A percentile compares a stretch with the other conserved stretches of the same genome.
Evolutionary conservation across 53 echinoderm and acorn worm species (phyloP).

Genomic region (Stichopus horrens): DNA sequence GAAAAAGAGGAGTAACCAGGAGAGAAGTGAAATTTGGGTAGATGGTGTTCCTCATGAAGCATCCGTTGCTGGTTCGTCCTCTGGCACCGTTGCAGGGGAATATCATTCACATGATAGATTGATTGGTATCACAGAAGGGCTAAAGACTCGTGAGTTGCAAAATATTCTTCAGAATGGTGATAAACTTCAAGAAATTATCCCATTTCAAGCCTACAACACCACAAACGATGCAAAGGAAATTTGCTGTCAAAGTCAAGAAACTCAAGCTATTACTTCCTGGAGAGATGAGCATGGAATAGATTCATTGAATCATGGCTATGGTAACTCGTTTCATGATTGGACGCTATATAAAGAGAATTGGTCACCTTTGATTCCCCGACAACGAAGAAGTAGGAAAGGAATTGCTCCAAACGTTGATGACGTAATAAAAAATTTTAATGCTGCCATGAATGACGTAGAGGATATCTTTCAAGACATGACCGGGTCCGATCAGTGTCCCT

Average conservation of each 20-base stretch:
- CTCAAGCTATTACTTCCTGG: background rate
- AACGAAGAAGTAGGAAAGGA: slow-evolving; percentile 25
- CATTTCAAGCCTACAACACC: background rate
- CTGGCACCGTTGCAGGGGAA: background rate
- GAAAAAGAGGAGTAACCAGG: background rate
- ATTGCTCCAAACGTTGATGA: slow-evolving; percentile 21
- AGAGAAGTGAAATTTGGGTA: background rate
- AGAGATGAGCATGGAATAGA: background rate
- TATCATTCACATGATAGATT: background rate
- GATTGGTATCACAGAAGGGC: background rate
- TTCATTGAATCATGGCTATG: background rate
- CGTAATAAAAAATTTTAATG: slow-evolving; percentile 15
- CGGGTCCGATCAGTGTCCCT: background rate
- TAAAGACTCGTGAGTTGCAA: background rate
- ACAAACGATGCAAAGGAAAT: background rate
- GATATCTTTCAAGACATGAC: background rate
- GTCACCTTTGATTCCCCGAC: slow-evolving; percentile 1
- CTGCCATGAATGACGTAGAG: background rate
- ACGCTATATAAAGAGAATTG: background rate
- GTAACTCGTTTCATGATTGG: background rate
- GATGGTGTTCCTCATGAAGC: background rate
- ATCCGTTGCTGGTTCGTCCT: background rate
- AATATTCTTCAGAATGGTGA: background rate
- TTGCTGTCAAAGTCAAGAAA: background rate
- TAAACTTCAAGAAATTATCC: background rate